Evolutionary conservation across 2,888 invertebrate species (phyloP).

Genomic region (Disparrhopalites patrizii): DNA sequence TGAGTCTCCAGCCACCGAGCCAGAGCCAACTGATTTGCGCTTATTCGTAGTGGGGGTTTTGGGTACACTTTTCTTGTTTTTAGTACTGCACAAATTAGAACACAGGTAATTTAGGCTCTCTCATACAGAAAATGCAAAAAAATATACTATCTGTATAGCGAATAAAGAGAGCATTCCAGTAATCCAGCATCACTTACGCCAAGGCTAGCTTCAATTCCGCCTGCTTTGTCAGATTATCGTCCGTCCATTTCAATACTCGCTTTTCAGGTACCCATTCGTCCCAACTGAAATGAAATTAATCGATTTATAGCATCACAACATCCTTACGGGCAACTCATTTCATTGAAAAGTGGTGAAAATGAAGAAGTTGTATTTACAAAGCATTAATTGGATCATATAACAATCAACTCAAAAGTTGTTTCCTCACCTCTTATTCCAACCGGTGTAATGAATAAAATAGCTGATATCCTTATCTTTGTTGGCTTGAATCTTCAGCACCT

Average conservation of each 20-base stretch:
- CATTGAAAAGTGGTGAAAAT: no score
- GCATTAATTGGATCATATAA: neutral
- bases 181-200: constrained; percentile 42
- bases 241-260: constrained; percentile 83
- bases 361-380: no score
- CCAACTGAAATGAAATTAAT: constrained; percentile 61
- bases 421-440: constrained; percentile 94
- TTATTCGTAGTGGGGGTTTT: constrained; percentile 25
- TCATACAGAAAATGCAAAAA: no score
- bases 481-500: constrained; percentile 82
- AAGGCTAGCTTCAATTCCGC: constrained; percentile 80
- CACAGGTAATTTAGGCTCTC: neutral
- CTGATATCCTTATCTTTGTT: constrained; percentile 75
- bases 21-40: constrained; percentile 40
- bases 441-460: constrained; percentile 82
- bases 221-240: constrained; percentile 79
- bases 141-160: neutral
- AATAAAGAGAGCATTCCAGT: neutral
- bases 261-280: constrained; percentile 90
- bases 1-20: constrained; percentile 24
- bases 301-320: neutral
- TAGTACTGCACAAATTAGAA: neutral
- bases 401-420: neutral
- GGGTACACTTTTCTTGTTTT: neutral
- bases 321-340: neutral